Percentiles rank a stretch among this genome's conserved stretches.
Evolutionary conservation across 2,888 invertebrate species (phyloP).

Genomic region (Petrophora chlorosata): DNA sequence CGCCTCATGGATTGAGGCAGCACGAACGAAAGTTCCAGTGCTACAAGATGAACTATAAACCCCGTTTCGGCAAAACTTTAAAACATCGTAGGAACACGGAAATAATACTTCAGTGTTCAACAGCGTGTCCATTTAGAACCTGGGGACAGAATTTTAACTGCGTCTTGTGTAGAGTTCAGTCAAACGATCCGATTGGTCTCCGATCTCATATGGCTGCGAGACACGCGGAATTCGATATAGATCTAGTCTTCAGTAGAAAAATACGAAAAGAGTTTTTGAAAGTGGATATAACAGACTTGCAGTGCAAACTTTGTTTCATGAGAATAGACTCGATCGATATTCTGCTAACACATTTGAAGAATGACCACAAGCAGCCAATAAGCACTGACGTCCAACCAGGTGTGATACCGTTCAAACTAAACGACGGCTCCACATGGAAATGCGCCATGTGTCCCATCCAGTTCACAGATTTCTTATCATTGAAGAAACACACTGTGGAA

Average conservation of each 20-base stretch:
- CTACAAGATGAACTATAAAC: constrained; percentile 72
- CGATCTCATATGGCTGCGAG: constrained; percentile 71
- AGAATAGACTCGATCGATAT: constrained; percentile 69
- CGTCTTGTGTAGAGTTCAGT: constrained; percentile 72
- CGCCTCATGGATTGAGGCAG: constrained; percentile 69
- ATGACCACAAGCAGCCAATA: constrained; percentile 74
- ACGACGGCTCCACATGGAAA: constrained; percentile 71
- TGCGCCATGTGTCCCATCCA: constrained; percentile 73
- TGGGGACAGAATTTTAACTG: constrained; percentile 79
- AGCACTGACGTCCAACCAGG: constrained; percentile 73
- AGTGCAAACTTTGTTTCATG: constrained; percentile 73
- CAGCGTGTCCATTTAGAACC: constrained; percentile 73
- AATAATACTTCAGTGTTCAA: constrained; percentile 74
- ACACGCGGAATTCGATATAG: constrained; percentile 71
- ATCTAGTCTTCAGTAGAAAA: constrained; percentile 71
- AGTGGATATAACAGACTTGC: constrained; percentile 73
- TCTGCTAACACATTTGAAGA: constrained; percentile 67
- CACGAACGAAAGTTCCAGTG: constrained; percentile 75
- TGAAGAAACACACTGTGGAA: constrained; percentile 72
- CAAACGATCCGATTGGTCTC: constrained; percentile 73
- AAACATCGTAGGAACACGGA: constrained; percentile 75
- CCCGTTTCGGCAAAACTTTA: constrained; percentile 70
- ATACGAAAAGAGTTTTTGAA: constrained; percentile 73
- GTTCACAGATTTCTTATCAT: constrained; percentile 68
- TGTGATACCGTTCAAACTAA: constrained; percentile 71